phyloP scores from a whole-genome alignment of 2,113 vertebrate genomes.

The Corydoras sp. region DNA sequence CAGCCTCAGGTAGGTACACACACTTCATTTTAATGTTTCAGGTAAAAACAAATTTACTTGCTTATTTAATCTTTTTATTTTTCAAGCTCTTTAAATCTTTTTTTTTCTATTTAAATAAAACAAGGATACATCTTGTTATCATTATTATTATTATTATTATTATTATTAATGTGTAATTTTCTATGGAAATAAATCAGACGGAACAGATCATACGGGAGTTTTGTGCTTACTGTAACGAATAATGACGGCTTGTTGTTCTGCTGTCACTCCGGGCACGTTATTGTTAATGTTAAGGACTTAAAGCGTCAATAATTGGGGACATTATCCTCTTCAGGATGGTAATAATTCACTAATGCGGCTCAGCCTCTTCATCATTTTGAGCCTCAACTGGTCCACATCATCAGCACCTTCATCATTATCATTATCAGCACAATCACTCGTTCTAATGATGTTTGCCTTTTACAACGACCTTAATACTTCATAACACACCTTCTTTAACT shows the following conservation, averaged over 20 bases:
- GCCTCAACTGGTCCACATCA: background rate
- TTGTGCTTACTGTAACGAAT: background rate
- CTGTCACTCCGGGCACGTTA: background rate
- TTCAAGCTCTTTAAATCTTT: no score
- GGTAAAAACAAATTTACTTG: no score
- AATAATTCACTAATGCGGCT: background rate
- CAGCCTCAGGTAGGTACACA: slow-evolving; percentile 82
- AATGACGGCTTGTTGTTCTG: background rate
- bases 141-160: background rate
- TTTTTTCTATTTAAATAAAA: background rate
- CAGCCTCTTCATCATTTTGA: background rate
- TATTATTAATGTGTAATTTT: background rate
- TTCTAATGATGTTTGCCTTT: background rate
- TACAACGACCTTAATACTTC: slow-evolving; percentile 37
- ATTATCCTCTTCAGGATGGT: background rate
- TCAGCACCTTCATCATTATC: background rate
- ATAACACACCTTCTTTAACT: slow-evolving; percentile 64
- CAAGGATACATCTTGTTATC: background rate
- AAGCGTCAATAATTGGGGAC: background rate
- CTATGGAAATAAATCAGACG: no score
- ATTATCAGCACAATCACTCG: background rate
- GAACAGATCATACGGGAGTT: no score
- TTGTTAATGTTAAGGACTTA: background rate
- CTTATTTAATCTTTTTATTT: no score
- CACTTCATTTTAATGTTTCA: background rate